Percentiles rank a stretch among this genome's conserved stretches.
phyloP scores from a whole-genome alignment of 2,797 vertebrate species.

The Falco berigora region DNA sequence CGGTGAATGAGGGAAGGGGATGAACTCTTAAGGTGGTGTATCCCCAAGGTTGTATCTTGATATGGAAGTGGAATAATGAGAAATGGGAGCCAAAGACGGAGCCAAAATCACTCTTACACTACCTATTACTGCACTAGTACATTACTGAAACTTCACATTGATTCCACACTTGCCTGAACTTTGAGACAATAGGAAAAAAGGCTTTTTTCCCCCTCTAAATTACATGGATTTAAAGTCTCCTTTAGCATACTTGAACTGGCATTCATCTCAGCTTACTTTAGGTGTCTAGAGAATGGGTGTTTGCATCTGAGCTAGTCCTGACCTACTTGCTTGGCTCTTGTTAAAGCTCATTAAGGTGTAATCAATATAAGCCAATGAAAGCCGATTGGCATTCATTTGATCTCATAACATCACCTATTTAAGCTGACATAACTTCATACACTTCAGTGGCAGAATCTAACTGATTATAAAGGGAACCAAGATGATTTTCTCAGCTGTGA shows the following conservation, averaged over 20 bases:
- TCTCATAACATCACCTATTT: not conserved
- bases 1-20: not conserved
- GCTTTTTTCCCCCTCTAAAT: fast-evolving
- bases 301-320: not conserved
- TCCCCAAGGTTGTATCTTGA: not conserved
- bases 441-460: not conserved
- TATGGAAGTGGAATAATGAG: not conserved
- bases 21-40: not conserved
- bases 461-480: not conserved
- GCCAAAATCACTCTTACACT: not conserved
- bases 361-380: not conserved
- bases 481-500: not conserved
- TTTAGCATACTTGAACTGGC: not conserved
- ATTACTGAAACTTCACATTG: not conserved
- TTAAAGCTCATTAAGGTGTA: not conserved
- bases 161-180: not conserved
- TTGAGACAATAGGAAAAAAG: not conserved
- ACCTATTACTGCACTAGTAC: not conserved
- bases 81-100: not conserved
- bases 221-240: not conserved
- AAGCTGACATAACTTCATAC: not conserved
- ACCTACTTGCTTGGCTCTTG: not conserved
- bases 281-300: not conserved
- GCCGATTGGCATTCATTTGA: not conserved
- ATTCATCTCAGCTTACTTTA: not conserved